These are phyloP conservation scores for Trichopoda pennipes DNA, from an alignment of 2,888 invertebrate genomes.

Conservation along the genomic window DNA sequence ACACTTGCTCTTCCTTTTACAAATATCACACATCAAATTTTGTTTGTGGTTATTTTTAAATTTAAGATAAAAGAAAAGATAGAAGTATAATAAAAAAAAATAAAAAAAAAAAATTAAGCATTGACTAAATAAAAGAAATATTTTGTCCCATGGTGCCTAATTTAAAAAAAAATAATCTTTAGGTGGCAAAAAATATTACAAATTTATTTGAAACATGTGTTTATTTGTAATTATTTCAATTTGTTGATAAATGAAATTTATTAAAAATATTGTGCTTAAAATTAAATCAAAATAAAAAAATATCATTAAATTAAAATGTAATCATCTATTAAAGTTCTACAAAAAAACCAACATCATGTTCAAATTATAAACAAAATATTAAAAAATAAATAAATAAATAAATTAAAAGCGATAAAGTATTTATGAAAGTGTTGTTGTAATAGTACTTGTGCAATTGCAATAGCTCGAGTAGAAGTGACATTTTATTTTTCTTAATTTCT, in stretches of 20 bases:
- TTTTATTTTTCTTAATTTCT: slow-evolving; percentile 19
- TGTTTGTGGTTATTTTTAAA: slow-evolving; percentile 65
- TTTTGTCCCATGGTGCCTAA: slow-evolving; percentile 26
- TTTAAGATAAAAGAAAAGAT: slow-evolving; percentile 3
- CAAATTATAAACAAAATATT: slow-evolving; percentile 19
- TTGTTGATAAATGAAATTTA: no score
- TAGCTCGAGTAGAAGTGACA: slow-evolving; percentile 11
- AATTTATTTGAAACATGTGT: no score
- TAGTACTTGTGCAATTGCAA: neutral
- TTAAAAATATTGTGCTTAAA: no score
- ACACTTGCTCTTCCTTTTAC: slow-evolving; percentile 28
- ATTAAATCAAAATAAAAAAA: no score
- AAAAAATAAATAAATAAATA: slow-evolving; percentile 1
- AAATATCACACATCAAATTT: slow-evolving; percentile 50
- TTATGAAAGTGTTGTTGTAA: slow-evolving; percentile 13
- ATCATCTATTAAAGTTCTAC: slow-evolving; percentile 5
- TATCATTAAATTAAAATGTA: no score
- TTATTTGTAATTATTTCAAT: no score
- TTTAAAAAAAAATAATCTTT: neutral
- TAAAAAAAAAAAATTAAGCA: slow-evolving; percentile 30
- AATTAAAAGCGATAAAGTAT: slow-evolving; percentile 6
- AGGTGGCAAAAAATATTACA: no score
- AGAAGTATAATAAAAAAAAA: slow-evolving; percentile 2
- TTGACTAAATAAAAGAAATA: neutral
- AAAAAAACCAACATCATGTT: neutral